Evolutionary conservation across 2,888 invertebrate species (phyloP).

Genomic region (Patella caerulea): DNA sequence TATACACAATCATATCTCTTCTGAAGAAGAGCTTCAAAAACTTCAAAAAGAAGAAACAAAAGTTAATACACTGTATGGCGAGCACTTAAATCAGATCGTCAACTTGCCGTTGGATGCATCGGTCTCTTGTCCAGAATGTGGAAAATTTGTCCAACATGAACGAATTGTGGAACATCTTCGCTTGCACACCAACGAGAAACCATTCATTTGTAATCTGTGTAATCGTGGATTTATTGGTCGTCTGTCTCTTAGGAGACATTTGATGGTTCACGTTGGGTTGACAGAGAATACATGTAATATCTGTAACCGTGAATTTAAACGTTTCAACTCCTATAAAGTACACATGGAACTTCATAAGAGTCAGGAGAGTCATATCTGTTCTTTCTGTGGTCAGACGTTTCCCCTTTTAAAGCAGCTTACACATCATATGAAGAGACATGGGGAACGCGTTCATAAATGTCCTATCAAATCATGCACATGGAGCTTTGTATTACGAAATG

Average conservation of each 20-base stretch:
- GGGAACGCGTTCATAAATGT: constrained; percentile 77
- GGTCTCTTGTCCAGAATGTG: constrained; percentile 61
- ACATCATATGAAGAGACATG: constrained; percentile 81
- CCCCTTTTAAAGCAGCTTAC: constrained; percentile 72
- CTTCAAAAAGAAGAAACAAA: constrained; percentile 49
- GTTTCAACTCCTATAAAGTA: constrained; percentile 44
- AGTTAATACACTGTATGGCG: constrained; percentile 48
- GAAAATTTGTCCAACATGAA: constrained; percentile 50
- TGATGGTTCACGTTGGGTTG: constrained; percentile 58
- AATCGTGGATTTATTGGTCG: constrained; percentile 53
- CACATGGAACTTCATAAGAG: constrained; percentile 55
- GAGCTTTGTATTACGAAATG: constrained; percentile 88
- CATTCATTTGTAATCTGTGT: constrained; percentile 62
- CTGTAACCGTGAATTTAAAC: constrained; percentile 59
- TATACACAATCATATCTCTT: constrained; percentile 54
- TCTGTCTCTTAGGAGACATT: constrained; percentile 58
- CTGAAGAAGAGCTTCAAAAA: constrained; percentile 51
- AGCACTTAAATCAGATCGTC: constrained; percentile 43
- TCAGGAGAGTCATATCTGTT: constrained; percentile 77
- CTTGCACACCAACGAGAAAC: constrained; percentile 56
- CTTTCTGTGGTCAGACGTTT: constrained; percentile 87
- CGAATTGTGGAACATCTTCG: constrained; percentile 62
- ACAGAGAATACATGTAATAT: constrained; percentile 56
- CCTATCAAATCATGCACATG: constrained; percentile 87
- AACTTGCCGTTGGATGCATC: constrained; percentile 38